phyloP scores from a whole-genome alignment of 2,888 invertebrate genomes.

The Drosophila cracens region DNA sequence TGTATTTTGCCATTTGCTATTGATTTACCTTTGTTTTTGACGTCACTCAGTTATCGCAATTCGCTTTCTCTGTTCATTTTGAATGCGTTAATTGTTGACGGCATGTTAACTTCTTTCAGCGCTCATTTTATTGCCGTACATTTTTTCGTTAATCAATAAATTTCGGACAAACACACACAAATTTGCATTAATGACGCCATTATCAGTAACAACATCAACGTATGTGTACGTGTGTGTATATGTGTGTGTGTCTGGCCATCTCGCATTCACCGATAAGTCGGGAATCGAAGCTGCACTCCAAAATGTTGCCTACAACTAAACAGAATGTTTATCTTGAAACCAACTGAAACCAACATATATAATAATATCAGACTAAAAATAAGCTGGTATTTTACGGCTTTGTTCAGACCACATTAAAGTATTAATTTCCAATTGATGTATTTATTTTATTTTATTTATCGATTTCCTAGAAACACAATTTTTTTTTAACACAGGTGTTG shows the following conservation, averaged over 20 bases:
- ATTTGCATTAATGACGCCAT: constrained; percentile 57
- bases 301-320: not conserved
- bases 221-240: not conserved
- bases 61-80: not conserved
- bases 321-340: constrained; percentile 5
- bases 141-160: constrained; percentile 45
- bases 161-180: constrained; percentile 4
- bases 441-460: not conserved
- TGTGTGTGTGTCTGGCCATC: not conserved
- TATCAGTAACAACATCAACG: constrained; percentile 34
- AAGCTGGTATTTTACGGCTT: not conserved
- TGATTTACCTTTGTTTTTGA: constrained; percentile 63
- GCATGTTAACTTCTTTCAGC: constrained; percentile 39
- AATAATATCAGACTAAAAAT: not conserved
- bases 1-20: constrained; percentile 39
- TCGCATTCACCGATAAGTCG: constrained; percentile 36
- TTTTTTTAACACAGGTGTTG: not conserved
- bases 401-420: not conserved
- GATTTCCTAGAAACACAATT: not conserved
- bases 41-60: constrained; percentile 35
- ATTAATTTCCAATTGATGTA: not conserved
- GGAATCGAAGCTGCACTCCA: constrained; percentile 6
- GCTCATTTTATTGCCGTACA: constrained; percentile 20
- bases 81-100: constrained; percentile 39
- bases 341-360: not conserved